Evolutionary conservation across 2,113 vertebrate genomes (phyloP).

Genomic region (Cyphomyrus plagiostoma): DNA sequence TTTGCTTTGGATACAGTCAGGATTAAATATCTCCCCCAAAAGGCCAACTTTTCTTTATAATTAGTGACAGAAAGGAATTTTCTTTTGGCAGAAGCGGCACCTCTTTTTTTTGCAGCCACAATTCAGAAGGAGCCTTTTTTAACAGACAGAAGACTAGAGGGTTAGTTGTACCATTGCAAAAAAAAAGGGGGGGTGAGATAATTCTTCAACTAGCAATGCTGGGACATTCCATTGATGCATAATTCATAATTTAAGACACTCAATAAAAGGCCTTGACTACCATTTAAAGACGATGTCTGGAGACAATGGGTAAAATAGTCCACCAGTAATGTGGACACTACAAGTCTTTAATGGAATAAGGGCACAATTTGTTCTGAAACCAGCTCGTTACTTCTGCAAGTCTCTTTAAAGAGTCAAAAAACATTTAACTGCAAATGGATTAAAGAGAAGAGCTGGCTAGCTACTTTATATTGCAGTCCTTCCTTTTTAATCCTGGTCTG

Average conservation of each 20-base stretch:
- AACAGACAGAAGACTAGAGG: conserved; percentile 20
- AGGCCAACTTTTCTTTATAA: conserved; percentile 51
- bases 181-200: conserved; percentile 32
- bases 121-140: conserved; percentile 29
- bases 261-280: conserved; percentile 46
- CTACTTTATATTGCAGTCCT: conserved; percentile 35
- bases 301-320: conserved; percentile 54
- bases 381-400: conserved; percentile 23
- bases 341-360: conserved; percentile 24
- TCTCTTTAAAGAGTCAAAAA: conserved; percentile 17
- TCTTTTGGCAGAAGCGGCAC: conserved; percentile 41
- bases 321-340: conserved; percentile 35
- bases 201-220: conserved; percentile 39
- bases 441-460: conserved; percentile 42
- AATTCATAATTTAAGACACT: conserved; percentile 48
- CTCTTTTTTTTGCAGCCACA: conserved; percentile 44
- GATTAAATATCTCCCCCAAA: conserved; percentile 52
- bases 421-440: conserved; percentile 16
- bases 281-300: conserved; percentile 48
- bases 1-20: conserved; percentile 62
- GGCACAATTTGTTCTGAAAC: conserved; percentile 30
- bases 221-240: conserved; percentile 41
- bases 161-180: background rate
- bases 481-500: conserved; percentile 51
- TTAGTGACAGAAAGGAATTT: conserved; percentile 57